Base-by-base conservation (phyloP, 2,113 vertebrate species). In the Amphilophus citrinellus region DNA sequence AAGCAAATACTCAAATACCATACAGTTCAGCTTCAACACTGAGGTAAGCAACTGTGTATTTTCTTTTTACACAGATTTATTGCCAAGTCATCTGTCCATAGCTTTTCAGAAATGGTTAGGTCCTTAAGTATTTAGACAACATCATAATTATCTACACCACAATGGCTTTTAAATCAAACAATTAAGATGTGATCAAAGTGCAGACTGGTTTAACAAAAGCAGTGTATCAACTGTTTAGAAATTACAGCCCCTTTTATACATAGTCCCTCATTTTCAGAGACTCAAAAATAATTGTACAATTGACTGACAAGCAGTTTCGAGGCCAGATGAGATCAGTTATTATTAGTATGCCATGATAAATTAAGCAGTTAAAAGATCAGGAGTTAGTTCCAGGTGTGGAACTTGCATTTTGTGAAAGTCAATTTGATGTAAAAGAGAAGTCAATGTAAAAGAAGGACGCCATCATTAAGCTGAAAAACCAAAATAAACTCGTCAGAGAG, bases 1-100 rank as follows among this genome's bases (percentile, higher is more conserved):
- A 35, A 85, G 80, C 71, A 79, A 85, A 86, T 47, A 85, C 63
- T 83, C 85, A 83, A 77, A 76, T 63, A 83, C 87, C 71, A 79
- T 27, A 89, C 82, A 85, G 79, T 85, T 85, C 57, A 83, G 76
- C 27, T 39, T 76, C 56, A 37, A 77, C 6, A 58, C 77, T 20
- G 82, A 80, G 57, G 79, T 71, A 60, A 85, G 84, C 68, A 83
- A 88, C 58, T 56, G 61, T 47, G 77, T 42, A 66, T 85, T 77
- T 77, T 71, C 65, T 82, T 53, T 11, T 37, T 37, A 79, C 75
- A 61, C 50, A 77, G 42, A 87, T 61, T 79, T 50, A 57, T 4
- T 9, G 57, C 53, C 62, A 71, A 47, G 22, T 82, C 47, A 20
- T 86, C 44, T 47, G 32, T 56, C 63, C 56, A 79, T 7, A 63